A percentile compares a stretch with the other conserved stretches of the same genome.
phyloP scores from a whole-genome alignment of 1,140 invertebrate species.

The Papilio dardanus region DNA sequence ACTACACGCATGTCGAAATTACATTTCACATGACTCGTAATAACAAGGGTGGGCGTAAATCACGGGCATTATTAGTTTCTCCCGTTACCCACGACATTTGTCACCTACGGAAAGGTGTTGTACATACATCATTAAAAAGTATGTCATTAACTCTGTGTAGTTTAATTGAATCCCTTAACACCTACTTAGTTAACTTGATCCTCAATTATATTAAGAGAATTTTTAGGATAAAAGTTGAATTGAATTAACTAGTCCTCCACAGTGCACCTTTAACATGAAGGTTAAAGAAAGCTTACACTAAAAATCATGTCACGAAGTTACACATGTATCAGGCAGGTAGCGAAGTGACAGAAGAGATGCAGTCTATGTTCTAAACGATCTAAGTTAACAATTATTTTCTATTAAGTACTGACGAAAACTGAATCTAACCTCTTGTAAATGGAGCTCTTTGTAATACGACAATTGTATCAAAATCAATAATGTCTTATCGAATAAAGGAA shows the following conservation, averaged over 20 bases:
- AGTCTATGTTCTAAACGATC: no score
- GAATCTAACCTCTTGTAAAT: background rate
- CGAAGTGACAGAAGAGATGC: no score
- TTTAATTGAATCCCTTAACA: no score
- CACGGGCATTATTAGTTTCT: constrained; percentile 81
- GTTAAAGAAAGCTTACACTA: no score
- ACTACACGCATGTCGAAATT: constrained; percentile 78
- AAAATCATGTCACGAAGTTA: no score
- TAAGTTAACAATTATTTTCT: no score
- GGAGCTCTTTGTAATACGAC: background rate
- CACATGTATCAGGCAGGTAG: no score
- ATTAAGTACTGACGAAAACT: background rate
- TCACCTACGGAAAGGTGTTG: constrained; percentile 71
- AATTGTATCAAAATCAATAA: constrained; percentile 10
- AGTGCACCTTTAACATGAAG: no score
- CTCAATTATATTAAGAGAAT: no score
- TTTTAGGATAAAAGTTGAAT: no score
- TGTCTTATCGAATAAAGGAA: constrained; percentile 8
- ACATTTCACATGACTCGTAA: constrained; percentile 82
- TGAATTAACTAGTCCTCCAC: no score
- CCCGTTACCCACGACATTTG: constrained; percentile 73
- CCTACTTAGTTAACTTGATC: no score
- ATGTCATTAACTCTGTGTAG: background rate
- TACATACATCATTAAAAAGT: constrained; percentile 30
- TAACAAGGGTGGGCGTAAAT: constrained; percentile 81